Conservation (phyloP, 2,113 vertebrate species). For the Pedetes capensis region DNA sequence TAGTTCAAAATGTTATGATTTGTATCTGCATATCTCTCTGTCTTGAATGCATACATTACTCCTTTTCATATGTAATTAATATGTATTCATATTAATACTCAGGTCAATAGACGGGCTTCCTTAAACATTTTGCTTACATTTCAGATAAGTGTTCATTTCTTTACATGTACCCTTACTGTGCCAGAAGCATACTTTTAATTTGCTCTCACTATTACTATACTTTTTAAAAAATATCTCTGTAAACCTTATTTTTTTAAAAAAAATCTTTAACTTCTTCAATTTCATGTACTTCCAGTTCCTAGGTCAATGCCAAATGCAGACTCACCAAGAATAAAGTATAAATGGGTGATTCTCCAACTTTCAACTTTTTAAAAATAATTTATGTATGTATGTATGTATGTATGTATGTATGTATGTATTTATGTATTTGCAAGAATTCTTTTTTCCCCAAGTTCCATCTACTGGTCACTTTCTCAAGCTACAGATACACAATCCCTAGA, state of each 20-base stretch:
- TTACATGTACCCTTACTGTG: neutral
- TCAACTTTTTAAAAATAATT: too few relatives aligned
- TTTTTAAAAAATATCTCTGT: neutral
- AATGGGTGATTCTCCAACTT: neutral
- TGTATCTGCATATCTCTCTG: neutral
- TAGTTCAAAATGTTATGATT: neutral
- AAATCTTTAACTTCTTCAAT: neutral
- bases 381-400: too few relatives aligned
- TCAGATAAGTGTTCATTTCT: neutral
- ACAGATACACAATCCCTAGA: neutral
- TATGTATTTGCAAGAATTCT: neutral
- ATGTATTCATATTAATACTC: neutral
- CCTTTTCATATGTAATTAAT: neutral
- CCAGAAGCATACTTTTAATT: neutral
- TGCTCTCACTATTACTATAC: neutral
- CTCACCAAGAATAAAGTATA: neutral
- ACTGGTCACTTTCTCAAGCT: neutral
- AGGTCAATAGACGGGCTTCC: neutral
- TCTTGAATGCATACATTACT: neutral
- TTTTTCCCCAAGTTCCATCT: neutral
- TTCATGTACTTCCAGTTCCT: neutral
- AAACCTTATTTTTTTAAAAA: neutral
- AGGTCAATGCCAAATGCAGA: neutral
- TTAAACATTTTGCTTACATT: neutral
- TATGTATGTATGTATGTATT: too few relatives aligned